Conservation (phyloP, 2,888 invertebrate genomes). For the Tinea semifulvella region DNA sequence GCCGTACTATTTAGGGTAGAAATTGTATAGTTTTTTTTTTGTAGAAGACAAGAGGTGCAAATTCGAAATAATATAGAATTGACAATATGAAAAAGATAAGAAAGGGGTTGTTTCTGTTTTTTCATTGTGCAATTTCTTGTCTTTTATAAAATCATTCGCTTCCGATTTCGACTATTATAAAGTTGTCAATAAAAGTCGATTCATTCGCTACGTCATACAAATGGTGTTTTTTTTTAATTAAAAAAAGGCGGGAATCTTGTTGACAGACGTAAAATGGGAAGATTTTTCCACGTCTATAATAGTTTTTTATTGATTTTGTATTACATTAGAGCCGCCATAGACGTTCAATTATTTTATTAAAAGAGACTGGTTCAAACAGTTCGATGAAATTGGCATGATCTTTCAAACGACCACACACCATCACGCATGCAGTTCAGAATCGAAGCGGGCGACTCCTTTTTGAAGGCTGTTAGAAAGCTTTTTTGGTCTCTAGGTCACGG, state of each 20-base stretch:
- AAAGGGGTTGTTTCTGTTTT: slow-evolving; percentile 9
- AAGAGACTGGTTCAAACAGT: too few relatives aligned
- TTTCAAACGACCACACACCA: too few relatives aligned
- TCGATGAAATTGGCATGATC: too few relatives aligned
- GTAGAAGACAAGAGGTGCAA: slow-evolving; percentile 36
- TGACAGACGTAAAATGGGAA: too few relatives aligned
- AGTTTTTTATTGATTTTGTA: too few relatives aligned
- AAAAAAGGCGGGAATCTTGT: neutral
- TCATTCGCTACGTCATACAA: neutral
- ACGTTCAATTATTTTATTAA: too few relatives aligned
- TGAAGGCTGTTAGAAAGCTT: too few relatives aligned
- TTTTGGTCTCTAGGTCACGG: too few relatives aligned
- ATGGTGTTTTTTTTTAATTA: slow-evolving; percentile 7
- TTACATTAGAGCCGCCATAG: too few relatives aligned
- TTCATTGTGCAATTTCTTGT: slow-evolving; percentile 6
- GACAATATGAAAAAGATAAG: neutral
- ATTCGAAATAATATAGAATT: slow-evolving; percentile 28
- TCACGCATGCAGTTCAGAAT: too few relatives aligned
- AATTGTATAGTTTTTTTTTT: slow-evolving; percentile 18
- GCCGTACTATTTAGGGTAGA: slow-evolving; percentile 48
- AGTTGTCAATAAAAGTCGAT: slow-evolving; percentile 5
- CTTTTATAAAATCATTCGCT: slow-evolving; percentile 7
- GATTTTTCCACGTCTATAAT: too few relatives aligned
- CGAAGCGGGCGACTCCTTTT: too few relatives aligned
- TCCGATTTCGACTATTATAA: slow-evolving; percentile 5